Evolutionary conservation across 2,888 invertebrate genomes (phyloP), one percentile per base, ranked within the genome.

Genomic region (Andrena bucephala): DNA sequence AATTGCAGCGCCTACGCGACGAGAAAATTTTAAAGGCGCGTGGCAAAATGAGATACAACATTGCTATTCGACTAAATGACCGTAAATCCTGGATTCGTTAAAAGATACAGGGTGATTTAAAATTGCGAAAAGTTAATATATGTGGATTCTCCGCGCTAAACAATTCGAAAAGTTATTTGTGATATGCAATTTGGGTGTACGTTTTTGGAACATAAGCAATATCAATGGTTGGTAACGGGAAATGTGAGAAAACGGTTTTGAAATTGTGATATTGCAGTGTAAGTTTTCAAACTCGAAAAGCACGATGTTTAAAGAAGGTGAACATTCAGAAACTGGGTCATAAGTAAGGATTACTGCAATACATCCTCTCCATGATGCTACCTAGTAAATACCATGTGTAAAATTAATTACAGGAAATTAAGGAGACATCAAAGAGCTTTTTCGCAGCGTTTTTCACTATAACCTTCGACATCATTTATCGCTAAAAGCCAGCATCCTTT

Each of bases 371-470:
- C 31, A 20, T 10, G 65, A 36, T n/a, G 72, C 42, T n/a, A 20
- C 20, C 13, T 65, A 2, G 52, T 36, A 52, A 48, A 29, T 72
- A 54, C 48, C 24, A 24, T 10, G 63, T 7, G 20, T 27, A 50
- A 33, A 75, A 75, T 69, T 69, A 75, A 69, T 75, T 75, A 50
- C 48, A 60, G 27, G 31, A 27, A 52, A 27, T 33, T 50, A 60
- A 60, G 36, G 13, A 60, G n/a, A 36, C n/a, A 20, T 27, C 27
- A n/a, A 27, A 20, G n/a, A 24, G 50, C n/a, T 36, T 54, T 13
- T 13, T 27, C 27, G 29, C 33, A 13, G n/a, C n/a, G 13, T 24
- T 54, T 68, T 54, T 24, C 10, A 16, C 7, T 16, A 24, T 48
- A 16, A 24, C 13, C 8, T 65, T 65, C 24, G 16, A 48, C 27